phyloP scores from a whole-genome alignment of 2,888 invertebrate species.

The Choreutis nemorana region DNA sequence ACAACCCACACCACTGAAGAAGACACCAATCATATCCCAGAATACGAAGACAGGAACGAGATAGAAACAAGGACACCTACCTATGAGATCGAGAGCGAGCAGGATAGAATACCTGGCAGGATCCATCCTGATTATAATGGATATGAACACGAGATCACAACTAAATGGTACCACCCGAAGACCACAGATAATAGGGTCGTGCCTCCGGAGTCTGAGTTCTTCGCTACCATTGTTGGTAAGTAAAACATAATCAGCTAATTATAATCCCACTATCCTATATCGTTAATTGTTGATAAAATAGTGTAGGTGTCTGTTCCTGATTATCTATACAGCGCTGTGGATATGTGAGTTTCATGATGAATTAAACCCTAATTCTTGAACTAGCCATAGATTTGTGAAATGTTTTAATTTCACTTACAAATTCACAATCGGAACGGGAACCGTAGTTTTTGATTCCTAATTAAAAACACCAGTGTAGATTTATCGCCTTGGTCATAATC shows the following conservation, averaged over 20 bases:
- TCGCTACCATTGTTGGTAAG: conserved; percentile 57
- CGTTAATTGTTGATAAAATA: neutral
- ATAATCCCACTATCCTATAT: too few relatives aligned
- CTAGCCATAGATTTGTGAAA: too few relatives aligned
- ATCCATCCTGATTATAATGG: conserved; percentile 50
- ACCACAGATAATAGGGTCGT: conserved; percentile 53
- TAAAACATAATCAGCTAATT: conserved; percentile 3
- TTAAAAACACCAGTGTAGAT: too few relatives aligned
- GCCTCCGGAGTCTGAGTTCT: conserved; percentile 55
- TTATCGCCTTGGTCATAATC: too few relatives aligned
- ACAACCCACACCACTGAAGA: conserved; percentile 56
- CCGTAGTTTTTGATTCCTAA: too few relatives aligned
- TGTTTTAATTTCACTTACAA: too few relatives aligned
- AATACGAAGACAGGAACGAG: conserved; percentile 38
- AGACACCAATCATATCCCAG: conserved; percentile 45
- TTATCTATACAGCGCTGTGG: too few relatives aligned
- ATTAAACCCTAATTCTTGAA: too few relatives aligned
- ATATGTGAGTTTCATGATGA: too few relatives aligned
- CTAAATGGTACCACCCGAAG: conserved; percentile 57
- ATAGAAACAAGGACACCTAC: conserved; percentile 41
- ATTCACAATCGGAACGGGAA: too few relatives aligned
- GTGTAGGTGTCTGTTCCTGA: neutral
- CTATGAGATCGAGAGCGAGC: conserved; percentile 21
- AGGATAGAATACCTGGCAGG: conserved; percentile 28
- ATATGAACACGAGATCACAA: conserved; percentile 46